Evolutionary conservation across 1,140 invertebrate genomes (phyloP).

Genomic region (Zophobas morio): DNA sequence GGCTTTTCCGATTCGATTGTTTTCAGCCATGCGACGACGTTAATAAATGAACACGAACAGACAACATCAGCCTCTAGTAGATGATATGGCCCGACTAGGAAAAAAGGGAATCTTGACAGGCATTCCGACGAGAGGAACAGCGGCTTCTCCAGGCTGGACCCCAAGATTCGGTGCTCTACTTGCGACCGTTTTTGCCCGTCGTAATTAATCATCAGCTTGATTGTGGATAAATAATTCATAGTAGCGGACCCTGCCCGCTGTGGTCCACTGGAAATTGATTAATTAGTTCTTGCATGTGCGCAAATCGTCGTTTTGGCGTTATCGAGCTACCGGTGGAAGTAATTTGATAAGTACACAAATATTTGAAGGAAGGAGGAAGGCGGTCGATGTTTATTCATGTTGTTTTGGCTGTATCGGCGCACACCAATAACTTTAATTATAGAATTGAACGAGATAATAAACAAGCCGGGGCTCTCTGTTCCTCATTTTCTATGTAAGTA

Average conservation of each 20-base stretch:
- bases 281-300: background rate
- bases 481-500: slow-evolving; percentile 6
- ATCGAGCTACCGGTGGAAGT: background rate
- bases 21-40: slow-evolving; percentile 15
- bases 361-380: background rate
- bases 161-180: slow-evolving; percentile 13
- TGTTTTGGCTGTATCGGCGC: background rate
- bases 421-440: slow-evolving; percentile 31
- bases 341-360: background rate
- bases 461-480: slow-evolving; percentile 10
- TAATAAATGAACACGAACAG: slow-evolving; percentile 32
- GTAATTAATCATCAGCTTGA: slow-evolving; percentile 14
- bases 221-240: slow-evolving; percentile 8
- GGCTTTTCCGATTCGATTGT: slow-evolving; percentile 12
- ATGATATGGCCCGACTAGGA: slow-evolving; percentile 7
- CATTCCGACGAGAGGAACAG: slow-evolving; percentile 28
- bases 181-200: background rate
- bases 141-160: background rate
- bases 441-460: slow-evolving; percentile 14
- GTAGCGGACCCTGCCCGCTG: background rate
- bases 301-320: background rate
- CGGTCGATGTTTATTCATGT: background rate
- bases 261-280: slow-evolving; percentile 3
- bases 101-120: slow-evolving; percentile 5
- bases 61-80: background rate